A percentile compares a stretch with the other conserved stretches of the same genome.
phyloP scores from a whole-genome alignment of 53 echinoderm and acorn worm species.

The Luidia sarsii region DNA sequence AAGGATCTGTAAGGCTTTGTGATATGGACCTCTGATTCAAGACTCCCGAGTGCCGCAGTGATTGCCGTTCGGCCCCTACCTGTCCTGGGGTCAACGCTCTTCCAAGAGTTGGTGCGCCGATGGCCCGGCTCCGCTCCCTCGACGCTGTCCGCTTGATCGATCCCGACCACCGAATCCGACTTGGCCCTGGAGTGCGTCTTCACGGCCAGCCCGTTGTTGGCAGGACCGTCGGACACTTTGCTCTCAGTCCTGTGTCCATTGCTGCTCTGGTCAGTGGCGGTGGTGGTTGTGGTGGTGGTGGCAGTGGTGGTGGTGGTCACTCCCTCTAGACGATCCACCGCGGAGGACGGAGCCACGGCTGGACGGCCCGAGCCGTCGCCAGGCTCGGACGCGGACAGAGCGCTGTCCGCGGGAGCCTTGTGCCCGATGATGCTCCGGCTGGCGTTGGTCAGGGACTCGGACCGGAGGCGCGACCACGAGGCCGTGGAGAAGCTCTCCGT shows the following conservation, averaged over 20 bases:
- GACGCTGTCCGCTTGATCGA: conserved; percentile 22
- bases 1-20: too few relatives aligned
- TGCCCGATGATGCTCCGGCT: conserved; percentile 41
- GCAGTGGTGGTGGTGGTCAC: too few relatives aligned
- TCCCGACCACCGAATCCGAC: conserved; percentile 79
- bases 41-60: too few relatives aligned
- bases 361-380: not conserved
- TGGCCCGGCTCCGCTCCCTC: conserved; percentile 58
- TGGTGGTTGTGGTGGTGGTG: not conserved
- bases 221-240: not conserved
- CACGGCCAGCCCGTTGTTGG: not conserved
- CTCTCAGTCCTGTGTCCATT: conserved; percentile 23
- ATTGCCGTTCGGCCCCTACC: conserved; percentile 59
- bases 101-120: conserved; percentile 80
- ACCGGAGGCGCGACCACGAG: conserved; percentile 82
- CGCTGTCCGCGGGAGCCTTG: conserved; percentile 2
- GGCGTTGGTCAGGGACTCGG: conserved; percentile 69
- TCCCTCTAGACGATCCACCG: too few relatives aligned
- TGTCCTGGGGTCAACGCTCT: conserved; percentile 86
- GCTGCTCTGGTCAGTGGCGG: not conserved
- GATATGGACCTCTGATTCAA: too few relatives aligned
- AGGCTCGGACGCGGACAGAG: not conserved
- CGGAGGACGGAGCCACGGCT: not conserved
- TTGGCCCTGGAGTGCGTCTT: conserved; percentile 79
- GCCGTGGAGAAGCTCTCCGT: conserved; percentile 89